Percentiles rank a stretch among this genome's conserved stretches.
phyloP scores from a whole-genome alignment of 2,113 vertebrate genomes.

The Chaetodon trifascialis region DNA sequence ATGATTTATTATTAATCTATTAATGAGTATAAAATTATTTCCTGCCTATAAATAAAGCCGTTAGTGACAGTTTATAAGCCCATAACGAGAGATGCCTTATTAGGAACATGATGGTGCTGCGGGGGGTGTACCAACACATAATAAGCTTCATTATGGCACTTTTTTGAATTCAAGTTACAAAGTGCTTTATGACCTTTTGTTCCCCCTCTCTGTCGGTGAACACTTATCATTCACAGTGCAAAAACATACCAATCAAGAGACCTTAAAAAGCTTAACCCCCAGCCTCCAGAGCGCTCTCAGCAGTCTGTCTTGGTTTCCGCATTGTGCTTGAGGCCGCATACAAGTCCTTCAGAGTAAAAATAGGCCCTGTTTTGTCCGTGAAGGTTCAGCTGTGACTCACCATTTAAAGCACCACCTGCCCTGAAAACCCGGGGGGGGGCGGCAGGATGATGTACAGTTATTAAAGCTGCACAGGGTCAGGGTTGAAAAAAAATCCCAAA shows the following conservation, averaged over 20 bases:
- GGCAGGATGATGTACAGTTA: neutral
- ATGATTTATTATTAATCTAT: neutral
- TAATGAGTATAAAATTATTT: neutral
- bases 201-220: neutral
- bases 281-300: neutral
- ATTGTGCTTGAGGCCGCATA: conserved; percentile 5
- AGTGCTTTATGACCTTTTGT: neutral
- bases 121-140: neutral
- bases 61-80: neutral
- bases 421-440: neutral
- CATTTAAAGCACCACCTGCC: conserved; percentile 9
- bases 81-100: neutral
- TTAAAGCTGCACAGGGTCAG: neutral
- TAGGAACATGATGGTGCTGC: neutral
- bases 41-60: neutral
- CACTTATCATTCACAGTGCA: neutral
- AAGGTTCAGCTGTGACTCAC: conserved; percentile 51
- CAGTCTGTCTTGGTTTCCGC: conserved; percentile 10
- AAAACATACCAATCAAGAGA: neutral
- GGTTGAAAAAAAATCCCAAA: neutral
- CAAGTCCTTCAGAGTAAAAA: conserved; percentile 30
- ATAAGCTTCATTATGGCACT: conserved; percentile 13
- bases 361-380: conserved; percentile 33
- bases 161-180: conserved; percentile 4
- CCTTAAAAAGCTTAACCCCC: too few species aligned